Conservation (phyloP, 2,113 vertebrate genomes). For the Seriola rivoliana region DNA sequence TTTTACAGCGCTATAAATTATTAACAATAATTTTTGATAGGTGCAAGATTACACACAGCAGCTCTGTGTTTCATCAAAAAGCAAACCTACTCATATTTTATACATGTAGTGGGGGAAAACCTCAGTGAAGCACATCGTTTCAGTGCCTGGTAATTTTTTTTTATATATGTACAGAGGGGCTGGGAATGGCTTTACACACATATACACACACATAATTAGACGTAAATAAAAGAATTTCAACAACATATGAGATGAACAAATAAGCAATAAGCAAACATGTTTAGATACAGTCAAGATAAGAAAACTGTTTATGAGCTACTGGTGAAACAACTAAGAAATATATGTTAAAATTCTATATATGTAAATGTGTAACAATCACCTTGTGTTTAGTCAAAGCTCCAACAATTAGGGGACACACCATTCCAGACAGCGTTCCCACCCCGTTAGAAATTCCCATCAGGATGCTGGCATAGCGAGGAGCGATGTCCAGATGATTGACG, state of each 20-base stretch:
- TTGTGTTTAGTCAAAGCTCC: conserved; percentile 97
- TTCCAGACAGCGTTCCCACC: conserved; percentile 95
- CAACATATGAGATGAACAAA: not conserved
- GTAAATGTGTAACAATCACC: conserved; percentile 76
- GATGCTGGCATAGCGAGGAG: conserved; percentile 97
- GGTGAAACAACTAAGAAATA: not conserved
- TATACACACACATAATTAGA: not conserved
- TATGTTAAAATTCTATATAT: not conserved
- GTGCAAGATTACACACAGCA: conserved; percentile 21
- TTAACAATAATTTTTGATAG: conserved; percentile 7
- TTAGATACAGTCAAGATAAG: not conserved
- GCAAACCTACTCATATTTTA: not conserved
- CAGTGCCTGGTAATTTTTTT: not conserved
- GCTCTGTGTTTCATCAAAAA: not conserved
- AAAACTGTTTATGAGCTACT: not conserved
- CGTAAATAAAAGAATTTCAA: not conserved
- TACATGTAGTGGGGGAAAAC: not conserved
- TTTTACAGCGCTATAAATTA: conserved; percentile 38
- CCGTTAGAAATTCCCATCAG: conserved; percentile 99
- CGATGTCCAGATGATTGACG: conserved; percentile 98
- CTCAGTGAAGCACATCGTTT: not conserved
- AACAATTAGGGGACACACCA: conserved; percentile 97
- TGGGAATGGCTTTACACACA: not conserved
- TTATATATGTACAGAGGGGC: not conserved
- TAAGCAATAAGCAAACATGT: not conserved